These are phyloP conservation scores for Dendrolimus houi DNA, from an alignment of 2,888 invertebrate species.

Conservation along the genomic window DNA sequence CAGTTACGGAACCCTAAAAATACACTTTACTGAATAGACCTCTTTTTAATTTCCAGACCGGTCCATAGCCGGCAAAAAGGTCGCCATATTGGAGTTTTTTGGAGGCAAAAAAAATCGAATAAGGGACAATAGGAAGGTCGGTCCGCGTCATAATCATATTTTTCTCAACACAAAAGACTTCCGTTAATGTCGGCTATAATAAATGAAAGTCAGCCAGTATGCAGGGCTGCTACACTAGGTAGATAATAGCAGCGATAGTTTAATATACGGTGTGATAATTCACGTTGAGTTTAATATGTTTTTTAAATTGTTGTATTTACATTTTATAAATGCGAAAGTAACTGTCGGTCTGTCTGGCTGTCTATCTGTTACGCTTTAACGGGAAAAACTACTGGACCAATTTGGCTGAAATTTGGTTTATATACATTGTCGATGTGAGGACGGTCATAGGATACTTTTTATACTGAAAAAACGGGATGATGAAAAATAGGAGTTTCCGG, in stretches of 20 bases:
- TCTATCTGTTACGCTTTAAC: no score
- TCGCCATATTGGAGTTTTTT: conserved; percentile 50
- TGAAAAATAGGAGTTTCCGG: no score
- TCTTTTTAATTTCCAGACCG: conserved; percentile 39
- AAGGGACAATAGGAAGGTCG: conserved; percentile 64
- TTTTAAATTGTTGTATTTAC: no score
- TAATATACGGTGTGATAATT: background rate
- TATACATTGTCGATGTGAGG: no score
- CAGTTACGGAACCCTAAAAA: background rate
- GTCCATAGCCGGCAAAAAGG: conserved; percentile 29
- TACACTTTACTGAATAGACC: conserved; percentile 6
- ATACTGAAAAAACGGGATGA: no score
- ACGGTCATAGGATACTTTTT: no score
- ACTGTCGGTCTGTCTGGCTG: no score
- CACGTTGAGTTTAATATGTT: no score
- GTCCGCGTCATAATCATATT: conserved; percentile 69
- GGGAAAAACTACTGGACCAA: no score
- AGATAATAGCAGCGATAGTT: background rate
- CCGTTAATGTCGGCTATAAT: conserved; percentile 65
- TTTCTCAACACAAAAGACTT: conserved; percentile 64
- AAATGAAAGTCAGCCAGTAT: conserved; percentile 53
- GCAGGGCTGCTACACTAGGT: background rate
- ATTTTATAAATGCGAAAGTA: no score
- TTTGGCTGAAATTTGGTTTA: no score
- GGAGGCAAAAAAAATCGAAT: conserved; percentile 52